A percentile compares a stretch with the other conserved stretches of the same genome.
phyloP scores from a whole-genome alignment of 2,113 vertebrate genomes.

The Pelecanoides urinatrix region DNA sequence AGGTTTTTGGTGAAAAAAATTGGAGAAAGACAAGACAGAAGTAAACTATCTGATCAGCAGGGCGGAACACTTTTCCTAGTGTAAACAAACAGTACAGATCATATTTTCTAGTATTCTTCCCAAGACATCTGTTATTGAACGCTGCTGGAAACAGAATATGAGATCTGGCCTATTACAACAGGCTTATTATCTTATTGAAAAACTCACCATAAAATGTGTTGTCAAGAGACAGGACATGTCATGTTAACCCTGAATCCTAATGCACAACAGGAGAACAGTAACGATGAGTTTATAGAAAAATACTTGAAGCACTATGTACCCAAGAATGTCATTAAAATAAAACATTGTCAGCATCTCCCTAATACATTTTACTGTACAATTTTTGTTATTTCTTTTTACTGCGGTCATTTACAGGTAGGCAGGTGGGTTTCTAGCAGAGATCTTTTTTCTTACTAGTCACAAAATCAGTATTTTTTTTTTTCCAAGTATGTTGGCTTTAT shows the following conservation, averaged over 20 bases:
- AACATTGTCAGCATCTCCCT: neutral
- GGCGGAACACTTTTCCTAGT: neutral
- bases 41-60: neutral
- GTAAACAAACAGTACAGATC: neutral
- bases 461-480: neutral
- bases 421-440: neutral
- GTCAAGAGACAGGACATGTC: neutral
- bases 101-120: neutral
- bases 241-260: neutral
- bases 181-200: neutral
- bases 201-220: neutral
- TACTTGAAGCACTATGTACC: neutral
- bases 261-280: neutral
- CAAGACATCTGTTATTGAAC: neutral
- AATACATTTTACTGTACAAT: neutral
- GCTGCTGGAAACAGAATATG: neutral
- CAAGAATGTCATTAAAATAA: neutral
- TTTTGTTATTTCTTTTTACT: neutral
- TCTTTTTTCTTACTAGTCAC: neutral
- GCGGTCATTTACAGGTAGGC: neutral
- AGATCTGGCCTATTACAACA: neutral
- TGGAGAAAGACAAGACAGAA: neutral
- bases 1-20: neutral
- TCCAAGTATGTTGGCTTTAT: neutral
- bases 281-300: neutral